phyloP scores from a whole-genome alignment of 64 coral and sea anemone genomes.

The Stichodactyla helianthus region DNA sequence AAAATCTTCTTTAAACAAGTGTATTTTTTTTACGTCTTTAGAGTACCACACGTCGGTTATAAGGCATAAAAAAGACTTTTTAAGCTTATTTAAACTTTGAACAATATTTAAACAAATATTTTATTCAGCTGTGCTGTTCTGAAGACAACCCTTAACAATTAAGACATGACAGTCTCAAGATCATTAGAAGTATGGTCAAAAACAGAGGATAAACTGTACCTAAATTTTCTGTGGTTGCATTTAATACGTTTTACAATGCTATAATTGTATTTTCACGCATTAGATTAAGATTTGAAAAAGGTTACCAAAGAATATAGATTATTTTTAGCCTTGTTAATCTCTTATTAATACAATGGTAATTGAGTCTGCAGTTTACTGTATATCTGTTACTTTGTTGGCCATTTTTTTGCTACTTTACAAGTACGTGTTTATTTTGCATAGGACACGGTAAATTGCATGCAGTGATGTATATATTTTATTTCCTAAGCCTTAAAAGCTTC shows the following conservation, averaged over 20 bases:
- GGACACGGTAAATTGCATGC: no score
- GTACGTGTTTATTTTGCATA: no score
- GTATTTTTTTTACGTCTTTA: not conserved
- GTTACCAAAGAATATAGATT: no score
- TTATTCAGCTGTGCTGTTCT: not conserved
- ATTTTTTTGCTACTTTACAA: not conserved
- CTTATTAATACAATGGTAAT: not conserved
- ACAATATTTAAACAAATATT: not conserved
- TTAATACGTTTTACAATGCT: no score
- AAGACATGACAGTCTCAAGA: no score
- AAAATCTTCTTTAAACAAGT: constrained; percentile 2
- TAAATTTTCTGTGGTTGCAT: no score
- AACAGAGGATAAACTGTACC: no score
- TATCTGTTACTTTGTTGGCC: not conserved
- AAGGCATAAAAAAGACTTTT: not conserved
- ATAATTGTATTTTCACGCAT: no score
- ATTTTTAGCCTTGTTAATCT: not conserved
- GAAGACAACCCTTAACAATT: no score
- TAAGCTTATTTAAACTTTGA: not conserved
- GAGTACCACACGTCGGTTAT: not conserved
- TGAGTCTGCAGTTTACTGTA: not conserved
- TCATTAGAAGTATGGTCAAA: no score
- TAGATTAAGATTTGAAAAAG: no score
- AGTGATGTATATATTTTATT: no score
- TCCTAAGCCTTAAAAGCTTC: not conserved